Conservation (phyloP, 2,797 vertebrate genomes). For the Girardinus metallicus region DNA sequence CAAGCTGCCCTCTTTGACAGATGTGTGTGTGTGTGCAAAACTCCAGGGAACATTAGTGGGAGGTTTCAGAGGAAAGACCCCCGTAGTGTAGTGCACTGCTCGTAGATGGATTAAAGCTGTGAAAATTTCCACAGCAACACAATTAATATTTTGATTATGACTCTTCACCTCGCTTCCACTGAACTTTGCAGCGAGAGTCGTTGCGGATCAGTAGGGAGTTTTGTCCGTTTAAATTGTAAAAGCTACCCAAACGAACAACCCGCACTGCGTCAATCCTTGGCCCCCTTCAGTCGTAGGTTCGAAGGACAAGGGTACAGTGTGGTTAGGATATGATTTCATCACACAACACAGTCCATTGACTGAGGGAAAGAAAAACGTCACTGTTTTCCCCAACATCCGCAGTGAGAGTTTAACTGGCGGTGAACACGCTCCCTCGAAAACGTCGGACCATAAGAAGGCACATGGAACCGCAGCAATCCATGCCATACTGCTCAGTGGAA, state of each 20-base stretch:
- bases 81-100: conserved; percentile 72
- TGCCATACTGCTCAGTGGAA: neutral
- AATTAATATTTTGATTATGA: conserved; percentile 70
- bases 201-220: no score
- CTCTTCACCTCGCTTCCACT: conserved; percentile 11
- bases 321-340: neutral
- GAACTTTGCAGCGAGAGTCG: neutral
- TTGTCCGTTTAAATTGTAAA: neutral
- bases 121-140: conserved; percentile 31
- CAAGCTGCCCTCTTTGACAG: conserved; percentile 63
- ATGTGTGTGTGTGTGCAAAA: conserved; percentile 70
- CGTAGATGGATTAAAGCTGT: conserved; percentile 58
- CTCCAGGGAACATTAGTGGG: conserved; percentile 50
- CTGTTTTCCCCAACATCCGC: neutral
- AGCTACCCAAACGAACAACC: neutral
- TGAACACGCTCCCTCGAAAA: neutral
- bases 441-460: neutral
- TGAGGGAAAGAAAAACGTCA: neutral
- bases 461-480: neutral
- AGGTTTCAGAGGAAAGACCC: conserved; percentile 45
- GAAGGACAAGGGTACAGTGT: neutral
- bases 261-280: neutral
- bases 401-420: neutral
- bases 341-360: neutral
- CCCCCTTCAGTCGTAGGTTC: neutral